phyloP scores from a whole-genome alignment of 2,113 vertebrate genomes.

The Ciconia maguari region DNA sequence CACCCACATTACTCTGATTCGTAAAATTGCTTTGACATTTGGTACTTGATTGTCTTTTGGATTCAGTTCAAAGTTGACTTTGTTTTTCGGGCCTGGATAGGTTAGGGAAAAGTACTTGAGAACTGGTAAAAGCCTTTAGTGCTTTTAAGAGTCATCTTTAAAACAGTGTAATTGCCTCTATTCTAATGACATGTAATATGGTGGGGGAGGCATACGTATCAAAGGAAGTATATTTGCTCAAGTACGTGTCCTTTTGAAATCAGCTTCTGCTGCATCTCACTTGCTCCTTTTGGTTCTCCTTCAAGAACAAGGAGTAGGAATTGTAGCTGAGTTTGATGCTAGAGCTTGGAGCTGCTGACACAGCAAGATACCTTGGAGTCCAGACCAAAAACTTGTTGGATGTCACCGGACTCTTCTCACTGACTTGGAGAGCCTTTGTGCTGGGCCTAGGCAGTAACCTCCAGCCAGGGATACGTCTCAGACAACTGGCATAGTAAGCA shows the following conservation, averaged over 20 bases:
- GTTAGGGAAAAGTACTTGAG: not conserved
- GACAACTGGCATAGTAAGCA: not conserved
- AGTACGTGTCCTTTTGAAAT: not conserved
- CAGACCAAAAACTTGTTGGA: not conserved
- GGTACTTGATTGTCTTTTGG: slow-evolving; percentile 42
- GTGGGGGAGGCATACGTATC: not conserved
- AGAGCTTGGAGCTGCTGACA: not conserved
- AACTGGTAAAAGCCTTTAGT: not conserved
- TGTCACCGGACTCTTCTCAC: not conserved
- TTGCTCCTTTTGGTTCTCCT: not conserved
- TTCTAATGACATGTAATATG: not conserved
- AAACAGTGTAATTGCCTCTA: not conserved
- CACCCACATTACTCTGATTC: not conserved
- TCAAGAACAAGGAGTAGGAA: not conserved
- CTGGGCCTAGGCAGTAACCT: not conserved
- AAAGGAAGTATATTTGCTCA: not conserved
- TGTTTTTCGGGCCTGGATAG: slow-evolving; percentile 1
- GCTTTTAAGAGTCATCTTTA: not conserved
- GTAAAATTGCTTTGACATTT: slow-evolving; percentile 39
- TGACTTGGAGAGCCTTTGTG: not conserved
- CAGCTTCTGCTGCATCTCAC: not conserved
- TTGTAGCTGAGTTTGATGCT: not conserved
- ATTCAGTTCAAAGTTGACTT: slow-evolving; percentile 1
- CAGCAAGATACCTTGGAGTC: not conserved
- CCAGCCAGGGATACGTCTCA: not conserved